Evolutionary conservation across 2,797 vertebrate species (phyloP).

Genomic region (Enteromius viviparus): DNA sequence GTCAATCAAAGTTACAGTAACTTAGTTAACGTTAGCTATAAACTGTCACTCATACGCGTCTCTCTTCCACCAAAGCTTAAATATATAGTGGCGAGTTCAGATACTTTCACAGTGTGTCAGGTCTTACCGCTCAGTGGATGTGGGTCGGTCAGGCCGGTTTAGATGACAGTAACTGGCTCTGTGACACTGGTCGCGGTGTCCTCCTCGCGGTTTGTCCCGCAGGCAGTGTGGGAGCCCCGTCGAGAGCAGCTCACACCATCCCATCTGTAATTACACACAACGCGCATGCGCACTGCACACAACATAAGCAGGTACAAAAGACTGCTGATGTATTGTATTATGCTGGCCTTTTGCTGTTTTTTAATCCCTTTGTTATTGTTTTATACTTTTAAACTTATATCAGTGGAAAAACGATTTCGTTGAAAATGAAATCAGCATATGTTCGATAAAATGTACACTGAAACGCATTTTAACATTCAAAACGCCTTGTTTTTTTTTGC

Average conservation of each 20-base stretch:
- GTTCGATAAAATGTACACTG: not conserved
- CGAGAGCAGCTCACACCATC: constrained; percentile 8
- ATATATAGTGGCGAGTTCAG: not conserved
- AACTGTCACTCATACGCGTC: not conserved
- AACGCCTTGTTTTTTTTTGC: not conserved
- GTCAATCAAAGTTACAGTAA: not conserved
- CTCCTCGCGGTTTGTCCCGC: constrained; percentile 26
- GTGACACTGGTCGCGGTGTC: constrained; percentile 14
- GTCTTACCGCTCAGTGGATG: constrained; percentile 30
- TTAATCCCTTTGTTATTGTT: not conserved
- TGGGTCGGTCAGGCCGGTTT: constrained; percentile 22
- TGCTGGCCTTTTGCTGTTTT: not conserved
- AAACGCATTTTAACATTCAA: not conserved
- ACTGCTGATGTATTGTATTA: not conserved
- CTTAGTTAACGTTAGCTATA: not conserved
- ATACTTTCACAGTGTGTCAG: not conserved
- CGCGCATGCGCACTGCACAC: constrained; percentile 45
- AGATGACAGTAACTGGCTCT: constrained; percentile 20
- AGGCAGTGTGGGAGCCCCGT: constrained; percentile 2
- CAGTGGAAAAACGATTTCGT: not conserved
- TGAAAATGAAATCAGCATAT: not conserved
- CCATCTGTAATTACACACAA: not conserved
- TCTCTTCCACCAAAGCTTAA: constrained; percentile 17
- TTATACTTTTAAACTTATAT: not conserved
- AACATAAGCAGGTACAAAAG: constrained; percentile 1